Percentiles rank a stretch among this genome's conserved stretches.
Conservation (phyloP, 2,888 invertebrate species). For the Nephrotoma appendiculata region DNA sequence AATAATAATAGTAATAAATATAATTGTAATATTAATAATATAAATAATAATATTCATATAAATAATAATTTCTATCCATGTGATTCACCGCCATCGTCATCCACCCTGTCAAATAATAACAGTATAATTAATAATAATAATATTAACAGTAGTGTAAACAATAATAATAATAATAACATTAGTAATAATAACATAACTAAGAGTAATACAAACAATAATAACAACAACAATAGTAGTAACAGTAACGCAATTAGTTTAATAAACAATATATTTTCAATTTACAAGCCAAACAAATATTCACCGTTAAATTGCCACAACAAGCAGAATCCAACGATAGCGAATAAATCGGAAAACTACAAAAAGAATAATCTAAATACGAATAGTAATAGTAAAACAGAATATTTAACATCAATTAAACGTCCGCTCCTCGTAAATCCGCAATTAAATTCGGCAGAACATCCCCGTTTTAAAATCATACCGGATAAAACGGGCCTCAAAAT, state of each 20-base stretch:
- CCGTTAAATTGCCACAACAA: slow-evolving; percentile 30
- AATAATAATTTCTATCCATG: slow-evolving; percentile 32
- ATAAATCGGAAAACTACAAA: slow-evolving; percentile 19
- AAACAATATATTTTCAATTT: slow-evolving; percentile 33
- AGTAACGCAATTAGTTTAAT: slow-evolving; percentile 30
- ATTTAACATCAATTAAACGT: slow-evolving; percentile 32
- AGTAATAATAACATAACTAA: slow-evolving; percentile 20
- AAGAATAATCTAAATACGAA: slow-evolving; percentile 20
- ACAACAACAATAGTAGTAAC: slow-evolving; percentile 15
- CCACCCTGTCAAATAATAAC: neutral
- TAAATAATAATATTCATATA: slow-evolving; percentile 29
- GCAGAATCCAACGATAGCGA: slow-evolving; percentile 17
- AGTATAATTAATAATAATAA: slow-evolving; percentile 20
- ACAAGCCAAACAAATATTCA: slow-evolving; percentile 33
- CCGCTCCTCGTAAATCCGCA: slow-evolving; percentile 39
- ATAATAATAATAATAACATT: slow-evolving; percentile 26
- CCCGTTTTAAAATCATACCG: slow-evolving; percentile 36
- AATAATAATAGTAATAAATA: slow-evolving; percentile 27
- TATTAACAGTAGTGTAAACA: slow-evolving; percentile 8
- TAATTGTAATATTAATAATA: slow-evolving; percentile 8
- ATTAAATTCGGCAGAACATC: slow-evolving; percentile 32
- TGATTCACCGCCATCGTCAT: slow-evolving; percentile 13
- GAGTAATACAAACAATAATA: slow-evolving; percentile 19
- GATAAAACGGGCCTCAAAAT: slow-evolving; percentile 40
- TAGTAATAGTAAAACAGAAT: slow-evolving; percentile 24